phyloP scores from a whole-genome alignment of 2,113 vertebrate species.

The Dicentrarchus labrax region DNA sequence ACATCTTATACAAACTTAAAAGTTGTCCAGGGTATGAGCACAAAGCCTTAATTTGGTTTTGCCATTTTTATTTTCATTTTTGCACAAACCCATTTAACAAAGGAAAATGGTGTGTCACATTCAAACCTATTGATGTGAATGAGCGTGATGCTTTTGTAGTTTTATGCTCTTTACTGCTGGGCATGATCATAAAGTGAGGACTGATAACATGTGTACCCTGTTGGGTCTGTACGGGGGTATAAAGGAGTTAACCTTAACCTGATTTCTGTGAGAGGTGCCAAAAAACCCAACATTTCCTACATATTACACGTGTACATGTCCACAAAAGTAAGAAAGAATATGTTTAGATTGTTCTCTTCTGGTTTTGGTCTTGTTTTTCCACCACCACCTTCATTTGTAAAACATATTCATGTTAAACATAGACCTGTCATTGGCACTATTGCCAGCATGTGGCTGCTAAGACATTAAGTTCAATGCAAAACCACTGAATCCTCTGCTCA shows the following conservation, averaged over 20 bases:
- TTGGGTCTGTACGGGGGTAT: neutral
- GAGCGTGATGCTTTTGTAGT: neutral
- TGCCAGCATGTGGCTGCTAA: neutral
- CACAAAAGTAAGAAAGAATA: neutral
- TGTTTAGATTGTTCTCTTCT: neutral
- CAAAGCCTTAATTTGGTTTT: neutral
- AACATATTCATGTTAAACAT: neutral
- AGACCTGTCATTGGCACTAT: neutral
- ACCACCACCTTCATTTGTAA: neutral
- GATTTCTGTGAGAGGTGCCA: too few relatives aligned
- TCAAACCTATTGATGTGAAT: neutral
- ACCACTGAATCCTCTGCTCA: neutral
- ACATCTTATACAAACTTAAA: constrained; percentile 1
- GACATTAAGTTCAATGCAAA: neutral
- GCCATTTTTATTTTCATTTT: neutral
- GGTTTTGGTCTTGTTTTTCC: neutral
- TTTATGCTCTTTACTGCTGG: neutral
- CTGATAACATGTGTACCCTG: neutral
- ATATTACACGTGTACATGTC: neutral
- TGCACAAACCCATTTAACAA: neutral
- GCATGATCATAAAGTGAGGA: neutral
- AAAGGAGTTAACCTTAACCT: neutral
- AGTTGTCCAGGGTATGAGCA: neutral
- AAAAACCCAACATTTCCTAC: neutral
- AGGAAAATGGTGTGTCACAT: neutral